Conservation (phyloP, 2,113 vertebrate species). For the Chaetops frenatus region DNA sequence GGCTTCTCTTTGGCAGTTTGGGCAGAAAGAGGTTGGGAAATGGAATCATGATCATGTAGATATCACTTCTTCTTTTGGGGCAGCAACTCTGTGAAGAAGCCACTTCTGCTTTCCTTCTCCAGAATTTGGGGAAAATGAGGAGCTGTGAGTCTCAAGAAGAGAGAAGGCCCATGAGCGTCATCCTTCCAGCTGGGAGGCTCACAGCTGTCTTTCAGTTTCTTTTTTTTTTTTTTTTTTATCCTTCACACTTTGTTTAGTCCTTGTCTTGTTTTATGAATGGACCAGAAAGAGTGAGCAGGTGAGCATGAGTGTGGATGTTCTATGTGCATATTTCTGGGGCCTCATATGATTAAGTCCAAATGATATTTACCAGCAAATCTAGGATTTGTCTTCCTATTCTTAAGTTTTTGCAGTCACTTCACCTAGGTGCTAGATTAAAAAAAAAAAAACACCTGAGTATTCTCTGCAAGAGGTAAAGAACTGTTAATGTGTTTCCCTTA, state of each 20-base stretch:
- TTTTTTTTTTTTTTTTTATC: background rate
- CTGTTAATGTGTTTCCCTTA: background rate
- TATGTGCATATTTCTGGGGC: fast-evolving
- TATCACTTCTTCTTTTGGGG: background rate
- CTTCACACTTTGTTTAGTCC: background rate
- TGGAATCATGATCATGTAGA: background rate
- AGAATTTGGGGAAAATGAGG: background rate
- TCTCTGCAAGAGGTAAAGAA: background rate
- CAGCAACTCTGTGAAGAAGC: background rate
- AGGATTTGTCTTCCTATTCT: background rate
- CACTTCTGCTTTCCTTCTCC: slow-evolving; percentile 15
- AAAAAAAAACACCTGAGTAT: background rate
- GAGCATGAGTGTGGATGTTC: background rate
- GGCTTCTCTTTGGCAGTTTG: background rate
- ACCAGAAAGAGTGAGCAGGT: background rate
- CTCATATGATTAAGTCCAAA: background rate
- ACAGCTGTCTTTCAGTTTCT: background rate
- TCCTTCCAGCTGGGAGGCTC: background rate
- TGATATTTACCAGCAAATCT: background rate
- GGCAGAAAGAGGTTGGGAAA: background rate
- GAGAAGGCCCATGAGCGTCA: background rate
- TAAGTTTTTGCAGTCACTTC: background rate
- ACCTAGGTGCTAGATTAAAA: background rate
- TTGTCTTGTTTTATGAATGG: background rate
- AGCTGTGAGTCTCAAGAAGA: background rate